These are phyloP conservation scores for Brachionus angularis DNA, from an alignment of 1,140 invertebrate species.

Conservation along the genomic window DNA sequence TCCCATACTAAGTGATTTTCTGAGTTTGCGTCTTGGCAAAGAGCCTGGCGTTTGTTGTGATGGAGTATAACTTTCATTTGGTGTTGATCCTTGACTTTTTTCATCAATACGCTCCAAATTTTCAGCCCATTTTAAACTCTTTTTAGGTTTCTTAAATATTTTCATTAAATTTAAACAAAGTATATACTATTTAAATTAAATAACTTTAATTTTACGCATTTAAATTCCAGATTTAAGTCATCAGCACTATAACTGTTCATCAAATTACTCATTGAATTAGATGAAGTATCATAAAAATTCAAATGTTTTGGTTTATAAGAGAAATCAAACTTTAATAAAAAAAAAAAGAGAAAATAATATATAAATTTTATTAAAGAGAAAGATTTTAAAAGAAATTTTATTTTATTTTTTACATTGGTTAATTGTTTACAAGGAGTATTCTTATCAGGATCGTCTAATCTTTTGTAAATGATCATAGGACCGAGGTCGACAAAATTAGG, in stretches of 20 bases:
- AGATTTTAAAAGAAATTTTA: neutral
- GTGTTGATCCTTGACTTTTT: neutral
- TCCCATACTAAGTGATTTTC: constrained; percentile 8
- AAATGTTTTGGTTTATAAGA: constrained; percentile 3
- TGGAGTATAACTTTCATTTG: neutral
- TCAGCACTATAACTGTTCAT: constrained; percentile 12
- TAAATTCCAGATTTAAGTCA: constrained; percentile 20
- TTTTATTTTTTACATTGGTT: constrained; percentile 6
- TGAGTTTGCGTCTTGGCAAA: neutral
- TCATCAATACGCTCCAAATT: constrained; percentile 28
- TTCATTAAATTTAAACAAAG: neutral
- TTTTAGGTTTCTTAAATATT: constrained; percentile 17
- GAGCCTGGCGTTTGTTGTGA: neutral
- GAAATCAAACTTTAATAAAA: constrained; percentile 11
- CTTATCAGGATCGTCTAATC: constrained; percentile 1
- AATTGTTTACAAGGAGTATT: constrained; percentile 4
- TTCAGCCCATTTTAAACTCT: constrained; percentile 27
- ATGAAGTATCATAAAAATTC: neutral
- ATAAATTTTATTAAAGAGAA: neutral
- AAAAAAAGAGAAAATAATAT: too few species aligned
- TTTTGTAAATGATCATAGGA: neutral
- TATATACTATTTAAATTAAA: neutral
- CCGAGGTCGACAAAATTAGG: neutral
- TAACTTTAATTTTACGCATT: neutral
- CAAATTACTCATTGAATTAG: neutral